These are phyloP conservation scores for Porites rus DNA, from an alignment of 92 coral and sea anemone genomes.

Conservation along the genomic window DNA sequence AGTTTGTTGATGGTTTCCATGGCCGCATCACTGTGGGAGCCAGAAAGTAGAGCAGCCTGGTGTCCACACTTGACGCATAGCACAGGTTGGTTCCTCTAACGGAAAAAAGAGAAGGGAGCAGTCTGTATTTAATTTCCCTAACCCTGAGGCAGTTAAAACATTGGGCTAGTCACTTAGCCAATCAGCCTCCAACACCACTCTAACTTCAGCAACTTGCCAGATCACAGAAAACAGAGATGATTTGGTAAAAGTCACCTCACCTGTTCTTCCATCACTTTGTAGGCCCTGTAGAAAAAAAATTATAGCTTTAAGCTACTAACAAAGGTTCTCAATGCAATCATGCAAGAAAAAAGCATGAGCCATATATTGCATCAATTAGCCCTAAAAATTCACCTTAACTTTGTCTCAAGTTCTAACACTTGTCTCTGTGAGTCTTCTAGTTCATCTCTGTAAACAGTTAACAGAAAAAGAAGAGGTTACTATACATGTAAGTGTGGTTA, in stretches of 20 bases:
- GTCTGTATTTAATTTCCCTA: too few species aligned
- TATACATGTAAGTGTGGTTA: neutral
- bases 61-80: conserved; percentile 91
- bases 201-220: too few species aligned
- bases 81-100: conserved; percentile 55
- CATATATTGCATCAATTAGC: neutral
- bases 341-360: neutral
- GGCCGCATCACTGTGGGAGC: conserved; percentile 75
- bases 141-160: too few species aligned
- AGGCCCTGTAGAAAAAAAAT: conserved; percentile 53
- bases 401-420: conserved; percentile 78
- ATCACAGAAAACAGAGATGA: too few species aligned
- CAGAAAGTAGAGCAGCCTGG: conserved; percentile 75
- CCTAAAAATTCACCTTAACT: conserved; percentile 55
- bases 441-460: conserved; percentile 76
- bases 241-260: conserved; percentile 22
- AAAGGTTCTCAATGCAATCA: neutral
- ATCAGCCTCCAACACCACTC: too few species aligned
- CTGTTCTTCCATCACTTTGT: conserved; percentile 60
- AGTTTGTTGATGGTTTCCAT: conserved; percentile 82
- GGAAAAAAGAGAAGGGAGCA: neutral
- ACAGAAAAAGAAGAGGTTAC: neutral
- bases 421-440: conserved; percentile 86
- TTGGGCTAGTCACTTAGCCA: too few species aligned
- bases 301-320: neutral